Evolutionary conservation across 2,888 invertebrate genomes (phyloP), one percentile per base, ranked within the genome.

Genomic region (Scaptomyza tumidula): DNA sequence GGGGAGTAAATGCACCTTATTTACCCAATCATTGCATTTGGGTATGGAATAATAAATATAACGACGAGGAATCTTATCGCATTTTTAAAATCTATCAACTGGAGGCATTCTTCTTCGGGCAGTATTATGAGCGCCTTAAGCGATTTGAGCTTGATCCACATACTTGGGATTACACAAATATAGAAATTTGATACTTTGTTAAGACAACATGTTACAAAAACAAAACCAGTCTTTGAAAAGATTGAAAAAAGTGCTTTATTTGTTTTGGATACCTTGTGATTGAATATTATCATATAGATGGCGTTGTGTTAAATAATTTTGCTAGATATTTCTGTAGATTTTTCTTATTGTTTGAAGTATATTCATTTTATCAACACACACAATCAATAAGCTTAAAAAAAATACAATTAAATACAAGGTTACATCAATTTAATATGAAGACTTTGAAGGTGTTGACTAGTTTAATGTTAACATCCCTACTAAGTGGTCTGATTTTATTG

Each of bases 91-190:
- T 59, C 45, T 75, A 72, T 45, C 70, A 74, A n/a, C 16, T 77
- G 39, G 79, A 80, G 65, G 69, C 53, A 0, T 79, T 79, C 49
- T 71, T 71, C 53, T 79, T 79, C 35, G 69, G 66, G 0, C 71
- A 79, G 16, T 79, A 63, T 1, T 67, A 62, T 16, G 79, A 79
- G 56, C 74, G 77, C 1, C 14, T 79, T 13, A 64, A 52, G 29
- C 74, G 76, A 0, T 79, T 60, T 41, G 79, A 79, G 37, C 98
- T 98, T 93, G 98, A 78, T 64, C 78, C 75, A 0, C 71, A 69
- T 14, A 60, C 16, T 16, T 71, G 60, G 60, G 74, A 73, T 7
- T 67, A 67, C 37, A 9, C 7, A 10, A 5, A 59, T 3, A 14
- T 52, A 3, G 44, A 19, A 19, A 19, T 19, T 19, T 19, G 19